Conservation (phyloP, 2,888 invertebrate species). For the Pyrrhosoma nymphula region DNA sequence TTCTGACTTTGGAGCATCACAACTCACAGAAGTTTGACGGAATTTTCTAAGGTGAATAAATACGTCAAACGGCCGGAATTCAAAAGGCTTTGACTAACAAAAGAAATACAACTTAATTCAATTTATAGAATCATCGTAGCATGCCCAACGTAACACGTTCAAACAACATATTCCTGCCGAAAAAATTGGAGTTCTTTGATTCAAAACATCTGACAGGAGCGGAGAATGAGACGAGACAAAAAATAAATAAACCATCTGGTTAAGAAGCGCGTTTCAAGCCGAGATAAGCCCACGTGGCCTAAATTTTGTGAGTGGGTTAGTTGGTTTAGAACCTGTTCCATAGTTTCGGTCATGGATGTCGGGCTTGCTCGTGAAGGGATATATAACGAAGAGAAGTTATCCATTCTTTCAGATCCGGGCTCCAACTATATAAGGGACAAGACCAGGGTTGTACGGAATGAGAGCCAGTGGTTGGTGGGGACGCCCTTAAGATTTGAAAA, state of each 20-base stretch:
- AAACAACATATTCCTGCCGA: too few species aligned
- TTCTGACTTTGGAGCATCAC: too few species aligned
- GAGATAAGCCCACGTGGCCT: slow-evolving; percentile 43
- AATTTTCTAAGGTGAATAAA: too few species aligned
- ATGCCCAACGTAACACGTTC: too few species aligned
- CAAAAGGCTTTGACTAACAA: too few species aligned
- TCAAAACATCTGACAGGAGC: not conserved
- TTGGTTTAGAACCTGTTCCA: slow-evolving; percentile 56
- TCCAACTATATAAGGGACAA: not conserved
- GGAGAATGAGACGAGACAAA: not conserved
- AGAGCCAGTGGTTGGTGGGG: not conserved
- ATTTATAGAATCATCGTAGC: too few species aligned
- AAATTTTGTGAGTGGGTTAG: slow-evolving; percentile 59
- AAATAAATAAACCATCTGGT: slow-evolving; percentile 45
- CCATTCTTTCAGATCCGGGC: not conserved
- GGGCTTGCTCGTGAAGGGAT: not conserved
- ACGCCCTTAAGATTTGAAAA: not conserved
- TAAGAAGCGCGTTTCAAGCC: slow-evolving; percentile 19
- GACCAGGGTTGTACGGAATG: not conserved
- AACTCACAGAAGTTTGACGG: too few species aligned
- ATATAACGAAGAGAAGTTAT: not conserved
- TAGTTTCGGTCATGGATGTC: slow-evolving; percentile 15
- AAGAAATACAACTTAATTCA: too few species aligned
- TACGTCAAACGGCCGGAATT: too few species aligned
- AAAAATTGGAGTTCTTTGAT: not conserved